Percentiles rank a stretch among this genome's conserved stretches.
phyloP scores from a whole-genome alignment of 2,113 vertebrate genomes.

The Bubo bubo region DNA sequence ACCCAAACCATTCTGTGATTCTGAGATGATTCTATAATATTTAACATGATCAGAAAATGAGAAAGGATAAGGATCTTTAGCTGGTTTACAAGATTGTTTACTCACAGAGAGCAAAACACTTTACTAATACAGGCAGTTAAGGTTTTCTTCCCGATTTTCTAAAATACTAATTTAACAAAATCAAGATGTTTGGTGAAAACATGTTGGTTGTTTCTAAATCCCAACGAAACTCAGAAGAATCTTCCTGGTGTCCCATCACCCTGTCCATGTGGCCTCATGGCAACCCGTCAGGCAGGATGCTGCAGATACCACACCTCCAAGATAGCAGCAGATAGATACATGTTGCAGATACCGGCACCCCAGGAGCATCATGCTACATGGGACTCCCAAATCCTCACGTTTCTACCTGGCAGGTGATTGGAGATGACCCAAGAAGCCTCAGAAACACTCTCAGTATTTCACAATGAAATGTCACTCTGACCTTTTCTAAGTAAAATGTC shows the following conservation, averaged over 20 bases:
- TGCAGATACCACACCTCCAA: neutral
- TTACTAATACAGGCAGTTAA: neutral
- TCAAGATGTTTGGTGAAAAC: neutral
- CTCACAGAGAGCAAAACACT: neutral
- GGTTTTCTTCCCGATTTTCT: neutral
- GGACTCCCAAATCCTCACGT: neutral
- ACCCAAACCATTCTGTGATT: too few relatives aligned
- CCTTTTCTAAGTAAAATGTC: constrained; percentile 65
- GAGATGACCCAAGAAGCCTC: constrained; percentile 41
- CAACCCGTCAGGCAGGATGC: neutral
- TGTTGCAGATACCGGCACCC: neutral
- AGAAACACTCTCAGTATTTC: constrained; percentile 26
- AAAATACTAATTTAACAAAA: neutral
- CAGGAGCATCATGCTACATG: rapidly evolving
- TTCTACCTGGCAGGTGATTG: neutral
- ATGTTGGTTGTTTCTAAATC: neutral
- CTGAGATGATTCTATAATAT: neutral
- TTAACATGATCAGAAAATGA: neutral
- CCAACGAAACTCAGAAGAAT: neutral
- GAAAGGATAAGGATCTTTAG: neutral
- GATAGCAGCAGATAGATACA: neutral
- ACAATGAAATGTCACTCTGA: constrained; percentile 66
- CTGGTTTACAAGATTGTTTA: neutral
- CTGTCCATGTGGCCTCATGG: neutral
- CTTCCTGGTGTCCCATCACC: neutral